These are phyloP conservation scores for Melanaphis sacchari DNA, from an alignment of 1,140 invertebrate genomes.

Conservation along the genomic window DNA sequence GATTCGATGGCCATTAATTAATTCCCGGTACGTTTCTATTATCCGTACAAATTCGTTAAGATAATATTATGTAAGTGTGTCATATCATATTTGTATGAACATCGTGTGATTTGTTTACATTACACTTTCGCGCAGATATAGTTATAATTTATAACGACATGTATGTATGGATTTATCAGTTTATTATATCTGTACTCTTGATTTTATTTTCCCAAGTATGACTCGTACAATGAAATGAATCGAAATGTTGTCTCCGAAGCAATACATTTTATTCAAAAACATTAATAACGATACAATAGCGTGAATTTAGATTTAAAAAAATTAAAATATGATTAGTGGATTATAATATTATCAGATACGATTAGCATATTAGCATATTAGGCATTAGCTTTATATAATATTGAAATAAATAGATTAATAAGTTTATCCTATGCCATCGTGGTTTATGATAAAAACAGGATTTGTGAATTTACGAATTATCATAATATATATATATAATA, in stretches of 20 bases:
- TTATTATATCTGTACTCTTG: background rate
- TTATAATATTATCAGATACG: background rate
- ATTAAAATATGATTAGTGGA: background rate
- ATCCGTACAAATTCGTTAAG: background rate
- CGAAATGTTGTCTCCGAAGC: background rate
- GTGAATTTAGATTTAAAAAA: background rate
- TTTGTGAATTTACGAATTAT: background rate
- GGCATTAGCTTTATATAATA: background rate
- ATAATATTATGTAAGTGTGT: background rate
- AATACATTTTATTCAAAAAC: background rate
- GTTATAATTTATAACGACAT: background rate
- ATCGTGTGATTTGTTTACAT: background rate
- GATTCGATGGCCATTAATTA: background rate
- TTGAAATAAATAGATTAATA: background rate
- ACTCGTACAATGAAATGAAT: background rate
- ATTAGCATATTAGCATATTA: background rate
- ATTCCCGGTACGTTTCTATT: background rate
- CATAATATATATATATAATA: background rate
- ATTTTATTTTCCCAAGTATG: background rate
- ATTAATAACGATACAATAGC: background rate
- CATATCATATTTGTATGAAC: background rate
- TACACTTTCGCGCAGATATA: background rate
- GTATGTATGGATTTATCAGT: background rate
- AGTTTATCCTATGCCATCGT: background rate
- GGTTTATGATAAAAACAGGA: background rate